Evolutionary conservation across 2,888 invertebrate species (phyloP), one percentile per base, ranked within the genome.

Genomic region (Sminthurinus aureus): DNA sequence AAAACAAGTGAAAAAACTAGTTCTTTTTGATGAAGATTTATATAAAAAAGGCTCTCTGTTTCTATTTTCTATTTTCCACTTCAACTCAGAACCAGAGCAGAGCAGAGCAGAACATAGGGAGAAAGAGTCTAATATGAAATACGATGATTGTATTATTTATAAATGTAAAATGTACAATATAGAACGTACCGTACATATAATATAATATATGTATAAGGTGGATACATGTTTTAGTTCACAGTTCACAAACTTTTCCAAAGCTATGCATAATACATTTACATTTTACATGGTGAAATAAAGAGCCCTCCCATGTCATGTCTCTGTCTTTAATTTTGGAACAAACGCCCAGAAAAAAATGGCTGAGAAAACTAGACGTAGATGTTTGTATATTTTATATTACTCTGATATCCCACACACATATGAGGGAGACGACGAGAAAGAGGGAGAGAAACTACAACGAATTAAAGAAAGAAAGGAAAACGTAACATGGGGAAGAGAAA

Each of bases 231-330:
- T 38, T 38, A 38, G 38, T 38, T 38, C 6, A 38, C 38, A 38
- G 38, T 4, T 38, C 38, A 38, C 38, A 38, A 38, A 6, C 64
- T 64, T 64, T 13, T 64, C 13, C 64, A 64, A 18, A 64, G 1
- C 3, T 38, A 38, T 38, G 38, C 38, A 38, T 38, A 38, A 38
- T 38, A 38, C 38, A 38, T 38, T 1, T 38, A 38, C 38, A 38
- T n/a, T n/a, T n/a, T n/a, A n/a, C 52, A 52, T 8, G 52, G 20
- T 69, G 22, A n/a, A 69, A 69, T 69, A 69, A 24, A 71, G 24
- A 22, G 24, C 24, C 71, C 71, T 71, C 71, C 71, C 71, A 71
- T 75, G 75, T 75, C 51, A 75, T 75, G 75, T 75, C 75, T n/a
- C 75, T 18, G 38, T 52, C 51, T 76, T 76, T 51, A 76, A 76